Percentiles rank a stretch among this genome's conserved stretches.
Conservation (phyloP, 2,113 vertebrate genomes). For the Capricornis sumatraensis region DNA sequence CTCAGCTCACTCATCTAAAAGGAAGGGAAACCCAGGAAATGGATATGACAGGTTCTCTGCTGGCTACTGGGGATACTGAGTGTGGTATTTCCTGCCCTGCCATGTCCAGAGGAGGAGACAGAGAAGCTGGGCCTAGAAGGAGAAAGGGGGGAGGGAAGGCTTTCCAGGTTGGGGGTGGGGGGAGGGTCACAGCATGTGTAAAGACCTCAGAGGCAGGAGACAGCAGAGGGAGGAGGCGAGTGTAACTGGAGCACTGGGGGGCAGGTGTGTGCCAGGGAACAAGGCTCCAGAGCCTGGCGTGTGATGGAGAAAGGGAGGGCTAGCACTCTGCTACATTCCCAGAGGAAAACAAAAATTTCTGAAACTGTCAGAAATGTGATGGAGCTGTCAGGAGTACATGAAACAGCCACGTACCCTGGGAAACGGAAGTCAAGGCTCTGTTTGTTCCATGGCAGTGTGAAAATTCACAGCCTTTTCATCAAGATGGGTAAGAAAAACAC, state of each 20-base stretch:
- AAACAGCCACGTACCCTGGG: conserved; percentile 24
- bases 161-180: no score
- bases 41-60: not conserved
- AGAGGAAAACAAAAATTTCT: conserved; percentile 21
- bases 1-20: not conserved
- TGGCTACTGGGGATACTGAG: not conserved
- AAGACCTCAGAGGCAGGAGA: not conserved
- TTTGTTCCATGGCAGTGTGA: conserved; percentile 61
- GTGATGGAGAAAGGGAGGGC: not conserved
- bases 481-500: not conserved
- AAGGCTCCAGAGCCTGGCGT: not conserved
- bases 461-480: conserved; percentile 49
- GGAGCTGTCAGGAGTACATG: conserved; percentile 14
- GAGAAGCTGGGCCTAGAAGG: not conserved
- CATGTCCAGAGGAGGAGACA: not conserved
- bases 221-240: no score
- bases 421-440: conserved; percentile 37
- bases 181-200: not conserved
- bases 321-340: not conserved
- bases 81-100: not conserved
- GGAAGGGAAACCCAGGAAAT: not conserved
- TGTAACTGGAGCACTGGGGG: not conserved
- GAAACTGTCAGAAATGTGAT: conserved; percentile 19
- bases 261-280: not conserved
- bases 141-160: not conserved